phyloP scores from a whole-genome alignment of 2,797 vertebrate genomes.

The Pogonophryne albipinna region DNA sequence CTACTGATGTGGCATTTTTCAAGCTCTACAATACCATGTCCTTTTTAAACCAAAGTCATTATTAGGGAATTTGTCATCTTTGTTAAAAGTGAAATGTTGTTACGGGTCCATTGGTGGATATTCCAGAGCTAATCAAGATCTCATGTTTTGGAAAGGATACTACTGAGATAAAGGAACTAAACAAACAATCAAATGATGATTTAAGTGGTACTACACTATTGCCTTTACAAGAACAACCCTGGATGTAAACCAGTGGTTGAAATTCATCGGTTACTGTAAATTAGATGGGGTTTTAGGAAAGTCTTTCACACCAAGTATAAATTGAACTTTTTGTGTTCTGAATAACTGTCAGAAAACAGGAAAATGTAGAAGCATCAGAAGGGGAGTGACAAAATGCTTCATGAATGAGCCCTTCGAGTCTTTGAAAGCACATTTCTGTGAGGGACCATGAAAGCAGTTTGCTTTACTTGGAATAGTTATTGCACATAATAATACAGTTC shows the following conservation, averaged over 20 bases:
- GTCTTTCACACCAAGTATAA: conserved; percentile 15
- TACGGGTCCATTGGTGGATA: conserved; percentile 9
- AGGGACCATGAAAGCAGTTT: conserved; percentile 65
- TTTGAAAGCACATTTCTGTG: conserved; percentile 41
- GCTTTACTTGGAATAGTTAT: conserved; percentile 26
- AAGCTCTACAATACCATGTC: conserved; percentile 31
- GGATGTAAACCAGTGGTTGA: conserved; percentile 12
- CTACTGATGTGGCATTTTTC: conserved; percentile 34
- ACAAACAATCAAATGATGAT: not conserved
- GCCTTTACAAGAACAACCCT: conserved; percentile 46
- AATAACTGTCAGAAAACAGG: conserved; percentile 15
- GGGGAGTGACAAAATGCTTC: conserved; percentile 36
- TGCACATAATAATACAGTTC: conserved; percentile 5
- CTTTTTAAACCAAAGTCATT: conserved; percentile 70
- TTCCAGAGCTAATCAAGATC: conserved; percentile 11
- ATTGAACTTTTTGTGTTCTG: conserved; percentile 8
- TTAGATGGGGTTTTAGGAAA: conserved; percentile 12
- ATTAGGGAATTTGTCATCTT: conserved; percentile 38
- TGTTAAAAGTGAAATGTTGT: conserved; percentile 16
- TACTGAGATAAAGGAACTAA: conserved; percentile 14
- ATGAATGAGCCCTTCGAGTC: conserved; percentile 71
- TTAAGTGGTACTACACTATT: conserved; percentile 42
- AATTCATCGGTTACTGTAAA: conserved; percentile 41
- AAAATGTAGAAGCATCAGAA: conserved; percentile 8
- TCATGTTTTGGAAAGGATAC: conserved; percentile 12